Evolutionary conservation across 1,140 invertebrate species (phyloP).

Genomic region (Nasonia vitripennis): DNA sequence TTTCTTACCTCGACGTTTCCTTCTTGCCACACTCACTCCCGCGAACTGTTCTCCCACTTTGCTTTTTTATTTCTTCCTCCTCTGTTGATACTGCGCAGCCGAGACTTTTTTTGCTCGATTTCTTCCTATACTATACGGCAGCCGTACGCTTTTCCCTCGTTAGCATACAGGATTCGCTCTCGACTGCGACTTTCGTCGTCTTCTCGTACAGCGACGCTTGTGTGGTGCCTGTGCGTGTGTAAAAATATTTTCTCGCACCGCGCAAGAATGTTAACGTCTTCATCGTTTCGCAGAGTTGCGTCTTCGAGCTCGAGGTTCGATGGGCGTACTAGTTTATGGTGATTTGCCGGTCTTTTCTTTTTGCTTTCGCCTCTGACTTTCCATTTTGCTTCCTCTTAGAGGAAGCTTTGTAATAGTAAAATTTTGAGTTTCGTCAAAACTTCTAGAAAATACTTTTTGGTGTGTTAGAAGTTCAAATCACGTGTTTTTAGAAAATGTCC

Average conservation of each 20-base stretch:
- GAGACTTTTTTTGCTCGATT: background rate
- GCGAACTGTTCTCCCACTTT: background rate
- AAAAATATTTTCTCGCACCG: constrained; percentile 17
- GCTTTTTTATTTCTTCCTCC: background rate
- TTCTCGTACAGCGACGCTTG: background rate
- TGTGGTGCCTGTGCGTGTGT: background rate
- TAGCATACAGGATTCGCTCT: constrained; percentile 29
- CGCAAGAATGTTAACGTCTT: background rate
- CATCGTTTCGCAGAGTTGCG: background rate
- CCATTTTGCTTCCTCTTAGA: too few relatives aligned
- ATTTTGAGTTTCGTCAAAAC: too few relatives aligned
- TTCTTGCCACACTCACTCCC: background rate
- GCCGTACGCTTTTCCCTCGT: background rate
- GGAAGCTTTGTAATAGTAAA: too few relatives aligned
- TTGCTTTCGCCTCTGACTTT: background rate
- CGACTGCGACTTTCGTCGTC: background rate
- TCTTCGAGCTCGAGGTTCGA: constrained; percentile 3
- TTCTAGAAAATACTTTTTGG: too few relatives aligned
- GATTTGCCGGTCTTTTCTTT: background rate
- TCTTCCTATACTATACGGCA: background rate
- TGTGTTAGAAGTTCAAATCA: too few relatives aligned
- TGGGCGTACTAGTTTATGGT: background rate
- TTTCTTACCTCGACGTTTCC: constrained; percentile 13
- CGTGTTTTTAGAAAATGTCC: too few relatives aligned
- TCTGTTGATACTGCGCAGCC: background rate